Percentiles rank a stretch among this genome's conserved stretches.
phyloP scores from a whole-genome alignment of 2,113 vertebrate genomes.

The Penelope pileata region DNA sequence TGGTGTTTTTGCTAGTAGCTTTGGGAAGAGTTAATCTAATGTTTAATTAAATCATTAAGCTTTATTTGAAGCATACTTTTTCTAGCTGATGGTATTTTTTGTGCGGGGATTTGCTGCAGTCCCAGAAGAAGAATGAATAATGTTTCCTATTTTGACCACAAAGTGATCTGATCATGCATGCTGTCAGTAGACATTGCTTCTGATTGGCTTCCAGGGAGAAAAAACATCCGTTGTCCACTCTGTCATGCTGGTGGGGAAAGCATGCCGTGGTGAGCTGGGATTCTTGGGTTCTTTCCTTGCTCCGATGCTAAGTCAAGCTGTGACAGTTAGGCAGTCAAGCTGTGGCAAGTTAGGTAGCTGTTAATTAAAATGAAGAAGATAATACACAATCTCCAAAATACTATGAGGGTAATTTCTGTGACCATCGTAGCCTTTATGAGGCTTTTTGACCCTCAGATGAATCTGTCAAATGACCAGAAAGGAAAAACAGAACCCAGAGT shows the following conservation, averaged over 20 bases:
- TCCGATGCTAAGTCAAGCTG: background rate
- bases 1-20: background rate
- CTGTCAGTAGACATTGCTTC: background rate
- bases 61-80: background rate
- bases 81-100: background rate
- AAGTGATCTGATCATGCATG: background rate
- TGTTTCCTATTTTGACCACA: background rate
- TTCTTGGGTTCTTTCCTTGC: background rate
- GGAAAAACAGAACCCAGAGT: background rate
- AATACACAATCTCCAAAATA: background rate
- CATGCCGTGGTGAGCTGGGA: background rate
- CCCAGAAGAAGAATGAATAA: constrained; percentile 24
- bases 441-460: background rate
- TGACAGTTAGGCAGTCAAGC: background rate
- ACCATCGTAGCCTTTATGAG: background rate
- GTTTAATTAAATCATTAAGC: constrained; percentile 12
- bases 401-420: background rate
- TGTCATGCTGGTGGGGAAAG: background rate
- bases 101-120: background rate
- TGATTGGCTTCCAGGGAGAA: background rate
- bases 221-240: background rate
- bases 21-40: background rate
- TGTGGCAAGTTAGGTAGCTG: background rate
- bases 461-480: background rate
- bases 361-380: background rate